phyloP scores from a whole-genome alignment of 2,113 vertebrate species.

The Hypocryptadius cinnamomeus region DNA sequence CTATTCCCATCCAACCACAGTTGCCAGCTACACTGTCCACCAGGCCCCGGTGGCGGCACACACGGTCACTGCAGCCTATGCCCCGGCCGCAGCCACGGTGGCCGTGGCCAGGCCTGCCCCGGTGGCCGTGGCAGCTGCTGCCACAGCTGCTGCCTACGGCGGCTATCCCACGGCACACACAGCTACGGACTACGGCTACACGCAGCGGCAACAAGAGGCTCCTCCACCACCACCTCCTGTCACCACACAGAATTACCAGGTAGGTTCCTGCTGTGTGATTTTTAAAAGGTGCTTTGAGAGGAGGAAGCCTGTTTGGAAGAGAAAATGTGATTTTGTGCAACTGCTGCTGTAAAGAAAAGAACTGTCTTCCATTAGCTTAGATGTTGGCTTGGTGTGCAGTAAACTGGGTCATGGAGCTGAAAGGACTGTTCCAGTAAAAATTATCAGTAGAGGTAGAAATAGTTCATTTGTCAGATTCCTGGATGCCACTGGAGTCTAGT shows the following conservation, averaged over 20 bases:
- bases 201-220: conserved; percentile 92
- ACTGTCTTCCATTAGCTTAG: neutral
- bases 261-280: neutral
- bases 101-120: conserved; percentile 90
- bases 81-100: conserved; percentile 87
- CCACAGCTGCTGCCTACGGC: conserved; percentile 89
- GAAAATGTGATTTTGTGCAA: neutral
- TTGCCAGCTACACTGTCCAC: conserved; percentile 98
- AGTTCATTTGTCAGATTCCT: neutral
- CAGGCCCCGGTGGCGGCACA: conserved; percentile 94
- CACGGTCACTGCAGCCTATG: conserved; percentile 92
- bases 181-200: conserved; percentile 89
- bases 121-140: conserved; percentile 86
- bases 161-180: conserved; percentile 90
- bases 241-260: conserved; percentile 98
- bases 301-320: neutral
- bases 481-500: neutral
- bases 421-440: neutral
- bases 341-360: neutral
- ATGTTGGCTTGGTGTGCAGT: neutral
- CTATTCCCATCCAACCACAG: conserved; percentile 97
- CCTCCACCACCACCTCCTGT: conserved; percentile 94
- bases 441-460: neutral
- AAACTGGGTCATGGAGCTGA: neutral
- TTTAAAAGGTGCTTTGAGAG: neutral